Evolutionary conservation across 2,888 invertebrate genomes (phyloP).

Genomic region (Himalopsyche anomala): DNA sequence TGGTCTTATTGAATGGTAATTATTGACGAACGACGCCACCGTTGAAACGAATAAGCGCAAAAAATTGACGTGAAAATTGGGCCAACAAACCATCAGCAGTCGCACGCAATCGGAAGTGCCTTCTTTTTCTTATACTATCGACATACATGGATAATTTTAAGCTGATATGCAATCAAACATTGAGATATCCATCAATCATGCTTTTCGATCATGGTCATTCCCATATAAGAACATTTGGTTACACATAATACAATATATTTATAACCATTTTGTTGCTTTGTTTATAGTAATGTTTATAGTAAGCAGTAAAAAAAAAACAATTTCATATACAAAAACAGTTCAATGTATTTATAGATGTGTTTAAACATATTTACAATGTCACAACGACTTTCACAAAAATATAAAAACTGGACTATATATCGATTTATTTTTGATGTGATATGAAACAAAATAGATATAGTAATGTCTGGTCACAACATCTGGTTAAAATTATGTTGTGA

Average conservation of each 20-base stretch:
- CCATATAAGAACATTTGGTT: too few species aligned
- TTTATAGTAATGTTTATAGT: too few species aligned
- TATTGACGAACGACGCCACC: conserved; percentile 14
- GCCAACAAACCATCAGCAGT: not conserved
- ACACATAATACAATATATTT: too few species aligned
- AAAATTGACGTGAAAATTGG: conserved; percentile 31
- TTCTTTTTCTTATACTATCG: conserved; percentile 24
- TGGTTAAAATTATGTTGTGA: not conserved
- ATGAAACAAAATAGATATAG: not conserved
- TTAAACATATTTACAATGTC: too few species aligned
- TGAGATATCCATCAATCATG: not conserved
- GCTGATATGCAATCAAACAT: not conserved
- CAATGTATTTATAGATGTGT: too few species aligned
- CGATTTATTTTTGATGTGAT: too few species aligned
- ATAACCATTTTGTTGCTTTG: too few species aligned
- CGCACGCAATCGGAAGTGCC: conserved; percentile 21
- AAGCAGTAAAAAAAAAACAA: too few species aligned
- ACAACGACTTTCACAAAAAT: too few species aligned
- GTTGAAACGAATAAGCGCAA: conserved; percentile 16
- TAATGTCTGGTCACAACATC: not conserved
- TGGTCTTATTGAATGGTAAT: not conserved
- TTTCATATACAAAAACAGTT: too few species aligned
- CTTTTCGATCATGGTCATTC: not conserved
- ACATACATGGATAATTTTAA: not conserved
- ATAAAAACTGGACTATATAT: too few species aligned